Percentiles rank a stretch among this genome's conserved stretches.
Evolutionary conservation across 2,888 invertebrate genomes (phyloP).

Genomic region (Arge pagana): DNA sequence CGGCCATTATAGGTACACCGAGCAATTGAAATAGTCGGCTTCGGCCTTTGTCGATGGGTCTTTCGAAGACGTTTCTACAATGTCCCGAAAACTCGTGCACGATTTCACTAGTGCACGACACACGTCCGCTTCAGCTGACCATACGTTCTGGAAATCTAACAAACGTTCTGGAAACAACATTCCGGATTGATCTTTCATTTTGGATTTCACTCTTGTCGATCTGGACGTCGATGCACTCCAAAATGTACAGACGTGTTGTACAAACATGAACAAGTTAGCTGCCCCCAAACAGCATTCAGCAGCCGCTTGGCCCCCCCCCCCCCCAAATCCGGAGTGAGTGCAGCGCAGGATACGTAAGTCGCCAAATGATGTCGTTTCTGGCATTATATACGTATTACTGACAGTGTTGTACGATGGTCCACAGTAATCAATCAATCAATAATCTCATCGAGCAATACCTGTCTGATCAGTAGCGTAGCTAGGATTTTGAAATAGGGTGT

Average conservation of each 20-base stretch:
- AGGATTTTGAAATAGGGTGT: too few relatives aligned
- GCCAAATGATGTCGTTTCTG: constrained; percentile 29
- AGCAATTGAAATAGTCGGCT: constrained; percentile 29
- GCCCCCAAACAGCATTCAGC: constrained; percentile 36
- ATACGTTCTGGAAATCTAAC: too few relatives aligned
- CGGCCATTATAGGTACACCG: constrained; percentile 28
- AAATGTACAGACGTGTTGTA: constrained; percentile 37
- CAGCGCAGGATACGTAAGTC: constrained; percentile 35
- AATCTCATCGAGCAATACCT: constrained; percentile 24
- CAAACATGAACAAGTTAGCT: constrained; percentile 31
- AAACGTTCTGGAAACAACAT: constrained; percentile 25
- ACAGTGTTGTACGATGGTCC: constrained; percentile 39
- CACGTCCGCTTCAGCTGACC: constrained; percentile 30
- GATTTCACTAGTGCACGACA: constrained; percentile 26
- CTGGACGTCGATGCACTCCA: constrained; percentile 35
- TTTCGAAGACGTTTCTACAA: constrained; percentile 25
- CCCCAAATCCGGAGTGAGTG: constrained; percentile 38
- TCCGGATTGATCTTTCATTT: constrained; percentile 20
- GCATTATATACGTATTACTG: constrained; percentile 34
- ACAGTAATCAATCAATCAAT: constrained; percentile 33
- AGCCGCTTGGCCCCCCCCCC: constrained; percentile 32
- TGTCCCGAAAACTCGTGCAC: constrained; percentile 25
- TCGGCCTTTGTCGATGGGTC: constrained; percentile 29
- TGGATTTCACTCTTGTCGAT: constrained; percentile 27
- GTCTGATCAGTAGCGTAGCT: constrained; percentile 25